Percentiles rank a stretch among this genome's conserved stretches.
Conservation (phyloP, 2,113 vertebrate species). For the Apodemus speciosus region DNA sequence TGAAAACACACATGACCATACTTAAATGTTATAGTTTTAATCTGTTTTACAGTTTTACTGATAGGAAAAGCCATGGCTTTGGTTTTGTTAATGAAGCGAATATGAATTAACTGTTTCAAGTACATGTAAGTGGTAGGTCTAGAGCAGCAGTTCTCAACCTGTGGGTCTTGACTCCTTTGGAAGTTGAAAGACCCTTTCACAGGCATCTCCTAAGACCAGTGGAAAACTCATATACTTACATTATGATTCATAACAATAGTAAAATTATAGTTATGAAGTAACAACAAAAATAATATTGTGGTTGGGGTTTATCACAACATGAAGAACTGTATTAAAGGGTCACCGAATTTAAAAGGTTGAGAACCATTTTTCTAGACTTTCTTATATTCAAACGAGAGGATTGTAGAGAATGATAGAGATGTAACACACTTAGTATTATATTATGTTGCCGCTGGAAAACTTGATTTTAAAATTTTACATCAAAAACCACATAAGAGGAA, state of each 20-base stretch:
- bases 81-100: slow-evolving; percentile 60
- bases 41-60: slow-evolving; percentile 54
- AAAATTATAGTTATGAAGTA: neutral
- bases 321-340: neutral
- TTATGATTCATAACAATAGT: neutral
- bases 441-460: slow-evolving; percentile 64
- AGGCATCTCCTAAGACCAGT: neutral
- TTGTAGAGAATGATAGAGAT: slow-evolving; percentile 13
- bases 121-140: slow-evolving; percentile 51
- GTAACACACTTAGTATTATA: slow-evolving; percentile 59
- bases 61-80: slow-evolving; percentile 68
- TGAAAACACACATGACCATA: slow-evolving; percentile 55
- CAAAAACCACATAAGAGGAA: slow-evolving; percentile 60
- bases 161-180: neutral
- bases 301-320: neutral
- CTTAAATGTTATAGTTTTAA: slow-evolving; percentile 76
- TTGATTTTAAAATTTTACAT: slow-evolving; percentile 55
- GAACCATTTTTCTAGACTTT: slow-evolving; percentile 36
- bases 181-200: neutral
- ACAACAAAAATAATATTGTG: neutral
- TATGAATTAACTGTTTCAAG: slow-evolving; percentile 59
- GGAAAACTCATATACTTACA: neutral
- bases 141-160: neutral
- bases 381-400: slow-evolving; percentile 54
- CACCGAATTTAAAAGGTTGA: neutral